Evolutionary conservation across 92 coral and sea anemone species (phyloP).

Genomic region (Plumapathes pennacea): DNA sequence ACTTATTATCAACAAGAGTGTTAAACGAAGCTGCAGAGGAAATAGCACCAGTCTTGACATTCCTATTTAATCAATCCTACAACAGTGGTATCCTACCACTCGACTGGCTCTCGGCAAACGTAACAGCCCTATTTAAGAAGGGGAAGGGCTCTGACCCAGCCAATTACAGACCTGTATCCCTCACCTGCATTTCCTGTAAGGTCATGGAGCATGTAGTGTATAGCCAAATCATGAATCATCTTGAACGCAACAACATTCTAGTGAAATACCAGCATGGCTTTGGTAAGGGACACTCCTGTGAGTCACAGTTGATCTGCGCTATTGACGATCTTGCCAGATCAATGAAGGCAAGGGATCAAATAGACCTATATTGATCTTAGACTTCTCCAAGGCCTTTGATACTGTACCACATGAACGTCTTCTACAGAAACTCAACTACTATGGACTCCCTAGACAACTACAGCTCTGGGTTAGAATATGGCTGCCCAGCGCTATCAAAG

Average conservation of each 20-base stretch:
- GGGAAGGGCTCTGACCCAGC: slow-evolving; percentile 15
- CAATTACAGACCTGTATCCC: slow-evolving; percentile 25
- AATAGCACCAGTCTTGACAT: slow-evolving; percentile 26
- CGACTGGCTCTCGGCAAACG: slow-evolving; percentile 22
- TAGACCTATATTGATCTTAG: slow-evolving; percentile 2
- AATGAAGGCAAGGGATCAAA: slow-evolving; percentile 19
- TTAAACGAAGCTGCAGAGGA: slow-evolving; percentile 34
- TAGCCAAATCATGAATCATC: slow-evolving; percentile 20
- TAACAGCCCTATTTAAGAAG: slow-evolving; percentile 13
- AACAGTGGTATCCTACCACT: slow-evolving; percentile 6
- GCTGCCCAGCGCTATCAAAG: slow-evolving; percentile 30
- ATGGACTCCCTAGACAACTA: slow-evolving; percentile 17
- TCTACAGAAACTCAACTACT: slow-evolving; percentile 9
- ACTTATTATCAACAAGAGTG: slow-evolving; percentile 33
- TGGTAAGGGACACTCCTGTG: slow-evolving; percentile 37
- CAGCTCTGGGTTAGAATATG: slow-evolving; percentile 40
- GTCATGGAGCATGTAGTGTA: slow-evolving; percentile 25
- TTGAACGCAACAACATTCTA: slow-evolving; percentile 24
- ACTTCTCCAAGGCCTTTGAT: slow-evolving; percentile 11
- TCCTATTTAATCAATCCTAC: slow-evolving; percentile 23
- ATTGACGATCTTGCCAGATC: slow-evolving; percentile 27
- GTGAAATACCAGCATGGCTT: slow-evolving; percentile 37
- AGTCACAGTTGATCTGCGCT: slow-evolving; percentile 23
- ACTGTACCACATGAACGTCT: slow-evolving; percentile 17
- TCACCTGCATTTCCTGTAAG: slow-evolving; percentile 11